phyloP scores from a whole-genome alignment of 1,140 invertebrate genomes.

The Anoplolepis gracilipes region DNA sequence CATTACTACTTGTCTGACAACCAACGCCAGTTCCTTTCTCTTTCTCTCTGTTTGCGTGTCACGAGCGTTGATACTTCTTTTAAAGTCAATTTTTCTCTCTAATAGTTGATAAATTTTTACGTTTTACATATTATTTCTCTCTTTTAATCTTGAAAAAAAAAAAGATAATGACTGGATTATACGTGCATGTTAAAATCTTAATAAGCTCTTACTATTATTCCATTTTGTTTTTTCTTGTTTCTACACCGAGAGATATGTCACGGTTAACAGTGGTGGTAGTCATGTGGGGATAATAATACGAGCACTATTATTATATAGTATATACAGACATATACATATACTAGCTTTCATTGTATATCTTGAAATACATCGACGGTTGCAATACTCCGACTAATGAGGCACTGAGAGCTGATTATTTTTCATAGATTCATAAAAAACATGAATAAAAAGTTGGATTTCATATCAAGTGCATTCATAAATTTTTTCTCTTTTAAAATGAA shows the following conservation, averaged over 20 bases:
- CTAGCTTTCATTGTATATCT: neutral
- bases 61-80: slow-evolving; percentile 11
- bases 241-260: neutral
- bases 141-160: neutral
- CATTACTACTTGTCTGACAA: slow-evolving; percentile 50
- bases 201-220: neutral
- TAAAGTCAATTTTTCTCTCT: neutral
- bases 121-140: neutral
- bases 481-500: slow-evolving; percentile 3
- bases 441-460: slow-evolving; percentile 16
- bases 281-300: neutral
- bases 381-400: neutral
- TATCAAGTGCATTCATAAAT: slow-evolving; percentile 23
- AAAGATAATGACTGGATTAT: neutral
- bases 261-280: neutral
- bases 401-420: slow-evolving; percentile 32
- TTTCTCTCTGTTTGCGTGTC: neutral
- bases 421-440: slow-evolving; percentile 25
- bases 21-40: neutral
- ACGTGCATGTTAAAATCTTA: neutral
- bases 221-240: neutral
- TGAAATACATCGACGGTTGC: neutral
- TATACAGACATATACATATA: neutral
- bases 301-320: neutral
- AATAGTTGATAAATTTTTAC: neutral